phyloP scores from a whole-genome alignment of 2,888 invertebrate genomes.

The Polymixis flavicincta region DNA sequence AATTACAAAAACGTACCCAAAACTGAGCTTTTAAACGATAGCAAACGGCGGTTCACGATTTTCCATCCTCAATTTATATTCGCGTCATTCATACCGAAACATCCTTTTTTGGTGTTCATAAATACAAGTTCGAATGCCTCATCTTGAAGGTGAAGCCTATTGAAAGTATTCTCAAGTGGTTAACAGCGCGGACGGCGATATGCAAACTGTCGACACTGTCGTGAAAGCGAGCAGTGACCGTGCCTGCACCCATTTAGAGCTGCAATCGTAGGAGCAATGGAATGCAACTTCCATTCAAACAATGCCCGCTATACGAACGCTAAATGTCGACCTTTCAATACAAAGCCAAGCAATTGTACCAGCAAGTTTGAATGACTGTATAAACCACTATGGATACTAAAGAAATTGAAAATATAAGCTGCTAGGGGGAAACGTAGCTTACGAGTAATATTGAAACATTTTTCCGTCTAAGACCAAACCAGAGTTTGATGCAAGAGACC shows the following conservation, averaged over 20 bases:
- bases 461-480: background rate
- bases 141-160: constrained; percentile 57
- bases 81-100: constrained; percentile 20
- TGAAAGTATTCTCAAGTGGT: constrained; percentile 66
- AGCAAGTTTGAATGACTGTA: constrained; percentile 25
- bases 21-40: constrained; percentile 20
- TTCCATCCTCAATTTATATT: constrained; percentile 43
- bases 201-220: constrained; percentile 64
- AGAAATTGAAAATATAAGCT: constrained; percentile 13
- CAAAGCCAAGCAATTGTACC: constrained; percentile 47
- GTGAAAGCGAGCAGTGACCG: constrained; percentile 70
- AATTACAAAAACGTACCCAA: constrained; percentile 7
- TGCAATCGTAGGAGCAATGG: constrained; percentile 71
- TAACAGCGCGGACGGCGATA: constrained; percentile 56
- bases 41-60: constrained; percentile 16
- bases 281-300: constrained; percentile 74
- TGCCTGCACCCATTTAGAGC: constrained; percentile 72
- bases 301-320: constrained; percentile 66
- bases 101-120: constrained; percentile 27
- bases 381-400: constrained; percentile 4
- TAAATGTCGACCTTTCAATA: constrained; percentile 67
- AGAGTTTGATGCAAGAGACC: background rate
- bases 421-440: background rate
- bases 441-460: constrained; percentile 1
- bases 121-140: background rate